Conservation (phyloP, 2,888 invertebrate species). For the Patella ulyssiponensis region DNA sequence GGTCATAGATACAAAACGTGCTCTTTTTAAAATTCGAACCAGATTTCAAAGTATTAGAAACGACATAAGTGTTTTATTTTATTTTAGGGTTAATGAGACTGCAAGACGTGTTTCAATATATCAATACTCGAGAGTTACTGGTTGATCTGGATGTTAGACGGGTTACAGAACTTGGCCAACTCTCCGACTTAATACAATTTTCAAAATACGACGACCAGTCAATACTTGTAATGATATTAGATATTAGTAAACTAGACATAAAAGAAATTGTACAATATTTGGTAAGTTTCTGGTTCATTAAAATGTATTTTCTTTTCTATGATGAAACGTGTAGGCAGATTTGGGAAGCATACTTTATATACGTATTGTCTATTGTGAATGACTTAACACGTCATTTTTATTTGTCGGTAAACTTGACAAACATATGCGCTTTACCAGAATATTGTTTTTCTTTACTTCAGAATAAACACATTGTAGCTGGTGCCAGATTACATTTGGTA, state of each 20-base stretch:
- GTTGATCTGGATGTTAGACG: constrained; percentile 57
- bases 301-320: no score
- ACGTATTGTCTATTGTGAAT: no score
- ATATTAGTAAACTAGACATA: constrained; percentile 42
- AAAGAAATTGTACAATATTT: constrained; percentile 40
- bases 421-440: no score
- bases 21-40: no score
- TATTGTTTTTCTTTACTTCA: constrained; percentile 39
- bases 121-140: constrained; percentile 47
- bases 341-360: no score
- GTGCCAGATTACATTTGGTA: constrained; percentile 46
- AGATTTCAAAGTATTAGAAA: no score
- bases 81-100: constrained; percentile 55
- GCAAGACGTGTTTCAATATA: constrained; percentile 57
- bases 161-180: constrained; percentile 44
- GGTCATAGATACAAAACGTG: no score
- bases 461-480: constrained; percentile 41
- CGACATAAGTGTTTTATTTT: background rate
- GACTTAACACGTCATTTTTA: no score
- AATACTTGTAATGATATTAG: constrained; percentile 42
- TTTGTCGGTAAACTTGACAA: no score
- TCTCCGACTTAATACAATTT: constrained; percentile 45
- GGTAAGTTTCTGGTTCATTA: constrained; percentile 29
- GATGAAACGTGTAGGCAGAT: no score
- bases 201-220: constrained; percentile 41